Base-by-base conservation (phyloP, 2,113 vertebrate species). In the Picathartes gymnocephalus region DNA sequence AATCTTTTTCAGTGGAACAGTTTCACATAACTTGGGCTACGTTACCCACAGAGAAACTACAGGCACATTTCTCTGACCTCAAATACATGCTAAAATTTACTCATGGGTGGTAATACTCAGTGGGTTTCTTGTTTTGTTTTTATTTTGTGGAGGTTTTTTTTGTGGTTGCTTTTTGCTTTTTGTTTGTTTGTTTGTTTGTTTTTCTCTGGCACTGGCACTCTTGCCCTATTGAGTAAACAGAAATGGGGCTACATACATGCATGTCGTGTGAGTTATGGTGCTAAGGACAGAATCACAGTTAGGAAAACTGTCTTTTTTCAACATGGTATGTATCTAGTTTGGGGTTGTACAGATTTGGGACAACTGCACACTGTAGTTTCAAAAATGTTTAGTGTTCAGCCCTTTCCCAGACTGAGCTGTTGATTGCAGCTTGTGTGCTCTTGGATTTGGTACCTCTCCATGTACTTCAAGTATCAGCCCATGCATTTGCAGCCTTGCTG, bases 1-100 rank as follows among this genome's bases (percentile, higher is more conserved):
- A 95, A 85, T 84, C 88, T 95, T 94, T 70, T 92, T 95, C 76
- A 93, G 24, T 93, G 91, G 50, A 94, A 89, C 35, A 40, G 8
- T 65, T 88, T 90, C 70, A 51, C 25, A 73, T 35, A 70, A 57
- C 37, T 30, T 79, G 54, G 77, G 50, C 33, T 93, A 12, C 16
- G 15, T 86, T 80, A 79, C 50, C 42, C 28, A 20, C 3, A 53
- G n/a, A 57, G 53, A 88, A 95, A 83, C 40, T 56, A 61, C 1
- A 65, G 47, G 12, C 82, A 62, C 14, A 30, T 88, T 92, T 60
- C 54, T 94, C 35, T 89, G 44, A 60, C 35, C 15, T 88, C 57
- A 77, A 66, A 61, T 56, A 40, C 88, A 65, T 71, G 48, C 53
- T 80, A 69, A 90, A 88, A 77, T 90, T 85, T 66, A 65, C 10